phyloP scores from a whole-genome alignment of 2,113 vertebrate species.

The Microcebus murinus region DNA sequence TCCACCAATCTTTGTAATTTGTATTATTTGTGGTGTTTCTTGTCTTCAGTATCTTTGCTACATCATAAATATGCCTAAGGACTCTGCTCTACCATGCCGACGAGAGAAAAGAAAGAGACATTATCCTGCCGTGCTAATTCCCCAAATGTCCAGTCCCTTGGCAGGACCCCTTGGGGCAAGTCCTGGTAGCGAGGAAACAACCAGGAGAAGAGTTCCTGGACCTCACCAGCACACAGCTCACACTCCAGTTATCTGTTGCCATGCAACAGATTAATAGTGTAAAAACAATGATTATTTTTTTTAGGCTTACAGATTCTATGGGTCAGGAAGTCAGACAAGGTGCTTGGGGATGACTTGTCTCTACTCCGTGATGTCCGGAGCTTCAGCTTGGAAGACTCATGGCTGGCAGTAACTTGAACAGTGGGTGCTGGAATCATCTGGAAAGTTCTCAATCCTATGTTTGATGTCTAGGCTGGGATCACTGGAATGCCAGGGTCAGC shows the following conservation, averaged over 20 bases:
- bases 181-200: neutral
- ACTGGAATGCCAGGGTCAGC: neutral
- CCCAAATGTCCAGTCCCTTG: neutral
- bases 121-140: neutral
- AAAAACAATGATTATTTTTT: neutral
- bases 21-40: neutral
- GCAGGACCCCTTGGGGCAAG: neutral
- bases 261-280: neutral
- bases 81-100: neutral
- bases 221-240: neutral
- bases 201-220: neutral
- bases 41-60: fast-evolving
- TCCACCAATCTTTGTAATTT: neutral
- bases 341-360: neutral
- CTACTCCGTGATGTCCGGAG: neutral
- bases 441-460: neutral
- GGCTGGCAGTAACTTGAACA: neutral
- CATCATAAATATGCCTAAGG: neutral
- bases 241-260: neutral
- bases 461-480: neutral
- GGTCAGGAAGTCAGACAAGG: neutral
- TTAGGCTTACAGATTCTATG: neutral
- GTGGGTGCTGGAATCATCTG: neutral
- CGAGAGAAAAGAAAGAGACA: neutral
- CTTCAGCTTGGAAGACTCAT: neutral